Evolutionary conservation across 2,888 invertebrate species (phyloP), one percentile per base, ranked within the genome.

Genomic region (Scaptomyza parva): DNA sequence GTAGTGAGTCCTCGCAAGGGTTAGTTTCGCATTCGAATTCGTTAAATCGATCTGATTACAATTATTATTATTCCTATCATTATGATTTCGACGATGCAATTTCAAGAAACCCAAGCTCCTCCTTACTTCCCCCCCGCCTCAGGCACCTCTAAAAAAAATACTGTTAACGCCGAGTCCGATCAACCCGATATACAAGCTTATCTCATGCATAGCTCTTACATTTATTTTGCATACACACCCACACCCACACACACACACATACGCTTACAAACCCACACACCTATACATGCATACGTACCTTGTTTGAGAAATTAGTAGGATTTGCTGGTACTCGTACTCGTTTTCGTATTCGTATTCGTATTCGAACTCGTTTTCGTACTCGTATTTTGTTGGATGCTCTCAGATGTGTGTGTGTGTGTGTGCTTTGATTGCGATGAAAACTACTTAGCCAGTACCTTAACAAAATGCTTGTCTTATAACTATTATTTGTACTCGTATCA

Each of bases 1-100:
- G 93, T 92, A 96, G 95, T 92, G 95, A 95, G 92, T 95, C 94
- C 88, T 95, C 95, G 80, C 95, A 95, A 92, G 94, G 95, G 93
- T 94, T 92, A 92, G 93, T 92, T 88, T 87, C 63, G 67, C 61
- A 20, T 18, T 39, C 12, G 39, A 39, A 18, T 39, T 20, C 18
- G 18, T 30, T 30, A 12, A 37, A 8, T 47, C 50, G 45, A 62
- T 69, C 30, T 48, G 48, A 37, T 47, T 43, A 20, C 14, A 7
- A 35, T 26, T 3, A 26, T 33, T 33, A 33, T 33, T 4, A 33
- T 35, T 12, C 18, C 50, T 37, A 17, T 37, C 3, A 12, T 54
- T 37, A 37, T 37, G 37, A 37, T 37, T 37, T 37, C 17, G 37
- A 37, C 47, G 43, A 71, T 35, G 35, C 33, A 20, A 37, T 14